Conservation (phyloP, 1,140 invertebrate genomes). For the Littorina saxatilis region DNA sequence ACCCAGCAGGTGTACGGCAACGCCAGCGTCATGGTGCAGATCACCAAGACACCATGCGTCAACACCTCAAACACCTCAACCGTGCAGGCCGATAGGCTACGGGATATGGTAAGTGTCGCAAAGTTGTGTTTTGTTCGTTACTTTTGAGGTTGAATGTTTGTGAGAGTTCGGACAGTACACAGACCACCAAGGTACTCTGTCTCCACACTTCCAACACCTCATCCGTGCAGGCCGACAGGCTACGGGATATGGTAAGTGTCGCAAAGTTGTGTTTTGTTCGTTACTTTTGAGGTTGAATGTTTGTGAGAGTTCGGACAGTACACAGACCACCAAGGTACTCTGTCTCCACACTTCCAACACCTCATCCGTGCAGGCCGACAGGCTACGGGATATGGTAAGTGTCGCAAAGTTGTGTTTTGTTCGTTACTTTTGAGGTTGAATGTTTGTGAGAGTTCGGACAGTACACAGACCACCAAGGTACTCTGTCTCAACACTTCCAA, state of each 20-base stretch:
- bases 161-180: no score
- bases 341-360: constrained; percentile 8
- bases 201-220: constrained; percentile 1
- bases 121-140: no score
- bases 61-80: constrained; percentile 16
- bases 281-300: no score
- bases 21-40: background rate
- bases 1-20: constrained; percentile 15
- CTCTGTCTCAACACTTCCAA: constrained; percentile 10
- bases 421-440: no score
- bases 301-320: no score
- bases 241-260: background rate
- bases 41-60: background rate
- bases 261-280: background rate
- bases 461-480: background rate
- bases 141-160: no score
- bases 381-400: background rate
- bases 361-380: background rate
- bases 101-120: background rate
- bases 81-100: background rate
- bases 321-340: background rate
- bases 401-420: background rate
- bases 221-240: background rate
- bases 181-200: background rate
- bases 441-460: no score